Evolutionary conservation across 1,140 invertebrate genomes (phyloP).

Genomic region (Fopius arisanus): DNA sequence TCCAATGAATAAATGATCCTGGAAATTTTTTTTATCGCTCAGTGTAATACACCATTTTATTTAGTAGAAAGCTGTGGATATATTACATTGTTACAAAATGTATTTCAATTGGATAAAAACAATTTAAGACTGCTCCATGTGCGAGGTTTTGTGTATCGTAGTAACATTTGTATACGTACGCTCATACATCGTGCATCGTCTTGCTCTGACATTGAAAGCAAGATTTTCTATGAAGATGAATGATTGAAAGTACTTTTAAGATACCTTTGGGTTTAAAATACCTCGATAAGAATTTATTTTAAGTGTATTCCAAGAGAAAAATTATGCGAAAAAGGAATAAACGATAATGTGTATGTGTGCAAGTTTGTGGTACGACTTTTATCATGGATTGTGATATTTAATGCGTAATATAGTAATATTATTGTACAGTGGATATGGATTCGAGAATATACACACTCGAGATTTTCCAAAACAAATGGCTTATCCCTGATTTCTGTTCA

Average conservation of each 20-base stretch:
- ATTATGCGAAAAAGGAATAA: constrained; percentile 2
- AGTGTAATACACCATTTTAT: not conserved
- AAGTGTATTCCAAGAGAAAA: constrained; percentile 27
- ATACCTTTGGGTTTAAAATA: constrained; percentile 37
- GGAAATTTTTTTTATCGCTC: not conserved
- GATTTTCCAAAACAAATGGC: not conserved
- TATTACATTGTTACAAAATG: not conserved
- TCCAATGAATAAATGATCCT: too few species aligned
- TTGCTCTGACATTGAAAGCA: not conserved
- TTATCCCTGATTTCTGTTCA: constrained; percentile 14
- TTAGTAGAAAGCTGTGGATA: not conserved
- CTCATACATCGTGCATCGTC: constrained; percentile 22
- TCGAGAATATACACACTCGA: not conserved
- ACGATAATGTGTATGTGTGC: constrained; percentile 12
- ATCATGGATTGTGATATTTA: constrained; percentile 61
- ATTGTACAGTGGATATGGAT: constrained; percentile 34
- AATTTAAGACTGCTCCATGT: constrained; percentile 37
- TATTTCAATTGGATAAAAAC: constrained; percentile 24
- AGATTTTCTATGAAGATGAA: constrained; percentile 6
- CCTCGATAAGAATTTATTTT: constrained; percentile 35
- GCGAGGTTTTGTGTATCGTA: constrained; percentile 14
- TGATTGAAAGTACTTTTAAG: constrained; percentile 22
- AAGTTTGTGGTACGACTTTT: constrained; percentile 37
- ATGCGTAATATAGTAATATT: constrained; percentile 40
- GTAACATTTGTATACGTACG: constrained; percentile 30